Evolutionary conservation across 2,888 invertebrate species (phyloP).

Genomic region (Rhagonycha lutea): DNA sequence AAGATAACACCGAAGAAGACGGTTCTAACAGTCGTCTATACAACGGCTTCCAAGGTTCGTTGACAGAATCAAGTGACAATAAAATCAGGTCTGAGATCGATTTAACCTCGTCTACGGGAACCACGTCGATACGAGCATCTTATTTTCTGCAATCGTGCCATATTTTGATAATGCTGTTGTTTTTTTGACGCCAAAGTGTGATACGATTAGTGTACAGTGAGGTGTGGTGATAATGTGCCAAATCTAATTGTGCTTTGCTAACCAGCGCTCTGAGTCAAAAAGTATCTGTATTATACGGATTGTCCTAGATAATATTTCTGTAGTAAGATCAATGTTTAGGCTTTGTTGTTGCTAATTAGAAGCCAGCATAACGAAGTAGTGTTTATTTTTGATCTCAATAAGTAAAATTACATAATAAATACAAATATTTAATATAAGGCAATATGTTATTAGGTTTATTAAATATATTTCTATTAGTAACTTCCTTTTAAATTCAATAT

Average conservation of each 20-base stretch:
- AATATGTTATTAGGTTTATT: background rate
- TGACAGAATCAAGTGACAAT: slow-evolving; percentile 63
- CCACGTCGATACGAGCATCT: slow-evolving; percentile 25
- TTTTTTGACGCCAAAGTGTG: slow-evolving; percentile 46
- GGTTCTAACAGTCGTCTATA: slow-evolving; percentile 47
- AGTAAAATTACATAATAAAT: background rate
- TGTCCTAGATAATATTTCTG: slow-evolving; percentile 39
- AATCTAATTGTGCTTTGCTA: slow-evolving; percentile 55
- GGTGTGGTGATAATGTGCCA: slow-evolving; percentile 52
- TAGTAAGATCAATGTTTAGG: slow-evolving; percentile 44
- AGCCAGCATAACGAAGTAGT: slow-evolving; percentile 22
- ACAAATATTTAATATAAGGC: background rate
- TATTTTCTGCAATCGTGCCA: slow-evolving; percentile 21
- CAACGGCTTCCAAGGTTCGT: slow-evolving; percentile 67
- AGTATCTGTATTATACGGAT: slow-evolving; percentile 44
- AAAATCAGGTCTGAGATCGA: slow-evolving; percentile 28
- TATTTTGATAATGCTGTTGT: slow-evolving; percentile 44
- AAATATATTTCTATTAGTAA: slow-evolving; percentile 1
- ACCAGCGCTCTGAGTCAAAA: slow-evolving; percentile 41
- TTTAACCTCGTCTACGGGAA: slow-evolving; percentile 21
- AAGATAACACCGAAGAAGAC: slow-evolving; percentile 45
- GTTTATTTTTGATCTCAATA: slow-evolving; percentile 22
- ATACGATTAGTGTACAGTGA: slow-evolving; percentile 39
- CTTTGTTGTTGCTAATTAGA: slow-evolving; percentile 40
- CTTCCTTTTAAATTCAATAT: background rate